Conservation (phyloP, 2,888 invertebrate genomes). For the Rhagonycha lutea region DNA sequence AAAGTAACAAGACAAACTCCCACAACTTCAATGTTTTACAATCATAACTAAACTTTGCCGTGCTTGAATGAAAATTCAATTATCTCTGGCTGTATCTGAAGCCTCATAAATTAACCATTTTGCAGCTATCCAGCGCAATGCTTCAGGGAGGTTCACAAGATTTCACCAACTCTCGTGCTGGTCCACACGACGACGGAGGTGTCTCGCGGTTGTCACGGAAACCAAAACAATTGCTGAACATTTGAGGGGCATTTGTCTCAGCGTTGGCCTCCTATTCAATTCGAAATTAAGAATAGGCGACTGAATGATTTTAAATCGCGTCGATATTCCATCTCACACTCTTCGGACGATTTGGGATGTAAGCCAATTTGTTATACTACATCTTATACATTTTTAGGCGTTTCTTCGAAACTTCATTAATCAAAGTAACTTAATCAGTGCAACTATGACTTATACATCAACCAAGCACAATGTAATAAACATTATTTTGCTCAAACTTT, state of each 20-base stretch:
- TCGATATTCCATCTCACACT: background rate
- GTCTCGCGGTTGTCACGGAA: slow-evolving; percentile 37
- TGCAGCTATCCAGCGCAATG: slow-evolving; percentile 21
- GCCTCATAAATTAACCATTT: slow-evolving; percentile 38
- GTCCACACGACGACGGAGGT: slow-evolving; percentile 26
- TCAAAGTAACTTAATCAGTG: background rate
- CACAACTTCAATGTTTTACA: slow-evolving; percentile 31
- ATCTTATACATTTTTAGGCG: background rate
- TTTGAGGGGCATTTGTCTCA: slow-evolving; percentile 36
- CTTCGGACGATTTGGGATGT: background rate
- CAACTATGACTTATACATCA: background rate
- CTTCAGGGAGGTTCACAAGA: slow-evolving; percentile 15
- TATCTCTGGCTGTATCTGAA: slow-evolving; percentile 37
- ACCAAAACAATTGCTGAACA: slow-evolving; percentile 33
- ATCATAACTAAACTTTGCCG: slow-evolving; percentile 31
- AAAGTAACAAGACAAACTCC: slow-evolving; percentile 31
- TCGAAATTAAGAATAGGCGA: slow-evolving; percentile 31
- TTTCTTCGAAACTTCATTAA: background rate
- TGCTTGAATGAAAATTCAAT: slow-evolving; percentile 38
- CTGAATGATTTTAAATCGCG: slow-evolving; percentile 19
- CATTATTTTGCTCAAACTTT: background rate
- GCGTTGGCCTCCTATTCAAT: slow-evolving; percentile 34
- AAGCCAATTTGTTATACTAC: background rate
- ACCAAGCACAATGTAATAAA: background rate
- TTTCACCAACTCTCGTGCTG: slow-evolving; percentile 6